phyloP scores from a whole-genome alignment of 2,888 invertebrate species.

The Ommatoiulus sabulosus region DNA sequence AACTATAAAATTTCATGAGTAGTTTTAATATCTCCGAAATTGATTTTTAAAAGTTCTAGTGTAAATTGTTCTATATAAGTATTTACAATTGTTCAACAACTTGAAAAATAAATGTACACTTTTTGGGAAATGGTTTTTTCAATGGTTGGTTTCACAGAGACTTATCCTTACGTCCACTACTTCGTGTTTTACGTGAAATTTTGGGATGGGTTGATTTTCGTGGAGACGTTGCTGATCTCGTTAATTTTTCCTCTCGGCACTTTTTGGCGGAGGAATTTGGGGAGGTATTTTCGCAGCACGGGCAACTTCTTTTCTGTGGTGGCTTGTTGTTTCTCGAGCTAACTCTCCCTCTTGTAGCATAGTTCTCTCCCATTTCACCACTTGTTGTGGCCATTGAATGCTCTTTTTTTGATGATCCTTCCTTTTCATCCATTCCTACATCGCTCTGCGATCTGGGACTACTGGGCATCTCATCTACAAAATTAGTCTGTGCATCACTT shows the following conservation, averaged over 20 bases:
- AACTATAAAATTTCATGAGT: neutral
- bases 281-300: conserved; percentile 47
- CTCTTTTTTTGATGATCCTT: neutral
- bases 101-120: conserved; percentile 18
- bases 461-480: neutral
- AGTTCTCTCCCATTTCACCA: neutral
- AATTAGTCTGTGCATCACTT: neutral
- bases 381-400: neutral
- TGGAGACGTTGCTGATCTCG: neutral
- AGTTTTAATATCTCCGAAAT: neutral
- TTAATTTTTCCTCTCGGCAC: conserved; percentile 47
- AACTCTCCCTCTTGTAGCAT: conserved; percentile 27
- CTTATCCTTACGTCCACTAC: neutral
- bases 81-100: neutral
- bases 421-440: neutral
- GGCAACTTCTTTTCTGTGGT: conserved; percentile 50
- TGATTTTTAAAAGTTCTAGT: neutral
- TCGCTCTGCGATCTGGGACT: neutral
- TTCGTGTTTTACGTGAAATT: neutral
- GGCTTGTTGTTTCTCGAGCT: conserved; percentile 52
- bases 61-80: neutral
- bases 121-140: neutral
- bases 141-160: neutral
- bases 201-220: neutral
- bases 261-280: conserved; percentile 53